phyloP scores from a whole-genome alignment of 2,888 invertebrate species.

The Zhuqinia jingwanae region DNA sequence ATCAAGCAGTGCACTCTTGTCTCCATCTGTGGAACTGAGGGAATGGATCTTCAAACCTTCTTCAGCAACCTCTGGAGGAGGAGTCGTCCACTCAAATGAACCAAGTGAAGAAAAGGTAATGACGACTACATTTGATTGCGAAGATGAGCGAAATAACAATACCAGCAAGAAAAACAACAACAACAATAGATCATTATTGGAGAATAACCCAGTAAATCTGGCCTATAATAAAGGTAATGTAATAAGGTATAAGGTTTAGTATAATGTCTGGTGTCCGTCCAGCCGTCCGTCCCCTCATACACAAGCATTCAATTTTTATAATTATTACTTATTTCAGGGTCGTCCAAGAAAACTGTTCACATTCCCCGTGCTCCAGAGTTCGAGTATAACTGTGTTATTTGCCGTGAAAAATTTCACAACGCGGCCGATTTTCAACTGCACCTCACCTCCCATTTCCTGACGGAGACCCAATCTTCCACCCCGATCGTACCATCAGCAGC shows the following conservation, averaged over 20 bases:
- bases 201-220: conserved; percentile 76
- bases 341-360: conserved; percentile 44
- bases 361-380: conserved; percentile 62
- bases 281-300: too few species aligned
- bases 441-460: conserved; percentile 76
- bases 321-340: conserved; percentile 55
- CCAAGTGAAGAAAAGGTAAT: conserved; percentile 36
- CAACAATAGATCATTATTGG: conserved; percentile 59
- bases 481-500: conserved; percentile 53
- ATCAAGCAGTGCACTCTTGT: conserved; percentile 8
- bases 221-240: too few species aligned
- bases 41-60: conserved; percentile 66
- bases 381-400: conserved; percentile 77
- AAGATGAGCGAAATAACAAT: conserved; percentile 71
- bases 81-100: neutral
- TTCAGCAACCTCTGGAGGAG: neutral
- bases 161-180: conserved; percentile 54
- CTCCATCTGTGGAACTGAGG: conserved; percentile 54
- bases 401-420: conserved; percentile 76
- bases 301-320: conserved; percentile 17
- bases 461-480: conserved; percentile 65
- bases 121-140: conserved; percentile 47
- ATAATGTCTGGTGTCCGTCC: too few species aligned
- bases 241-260: too few species aligned
- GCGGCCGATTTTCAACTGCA: conserved; percentile 76